Conservation (phyloP, 2,797 vertebrate species). For the Chelidonichthys spinosus region DNA sequence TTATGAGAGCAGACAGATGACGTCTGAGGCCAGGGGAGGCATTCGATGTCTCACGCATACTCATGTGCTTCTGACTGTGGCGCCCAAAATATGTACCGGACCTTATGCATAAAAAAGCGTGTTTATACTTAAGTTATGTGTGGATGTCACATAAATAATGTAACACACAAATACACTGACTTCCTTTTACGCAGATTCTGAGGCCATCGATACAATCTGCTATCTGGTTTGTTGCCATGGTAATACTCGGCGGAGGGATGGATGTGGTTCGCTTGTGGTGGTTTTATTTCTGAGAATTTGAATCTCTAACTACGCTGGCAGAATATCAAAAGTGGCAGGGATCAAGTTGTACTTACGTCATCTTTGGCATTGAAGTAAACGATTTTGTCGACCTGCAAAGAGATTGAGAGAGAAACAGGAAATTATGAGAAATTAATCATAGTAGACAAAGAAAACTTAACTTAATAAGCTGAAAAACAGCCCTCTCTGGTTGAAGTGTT, state of each 20-base stretch:
- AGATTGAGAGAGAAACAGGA: conserved; percentile 50
- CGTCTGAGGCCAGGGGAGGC: conserved; percentile 53
- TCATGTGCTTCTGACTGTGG: conserved; percentile 9
- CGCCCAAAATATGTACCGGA: conserved; percentile 49
- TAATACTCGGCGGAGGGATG: conserved; percentile 11
- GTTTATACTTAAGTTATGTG: background rate
- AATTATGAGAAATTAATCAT: conserved; percentile 3
- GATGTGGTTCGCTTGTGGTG: background rate
- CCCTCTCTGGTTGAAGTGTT: background rate
- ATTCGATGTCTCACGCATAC: conserved; percentile 22
- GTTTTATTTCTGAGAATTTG: conserved; percentile 9
- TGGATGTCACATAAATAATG: background rate
- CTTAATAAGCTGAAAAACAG: background rate
- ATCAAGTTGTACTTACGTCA: conserved; percentile 77
- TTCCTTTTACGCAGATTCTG: conserved; percentile 11
- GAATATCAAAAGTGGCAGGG: background rate
- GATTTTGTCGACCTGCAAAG: conserved; percentile 86
- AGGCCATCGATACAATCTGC: conserved; percentile 22
- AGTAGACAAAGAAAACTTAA: conserved; percentile 2
- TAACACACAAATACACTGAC: background rate
- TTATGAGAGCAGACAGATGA: conserved; percentile 72
- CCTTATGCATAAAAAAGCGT: conserved; percentile 51
- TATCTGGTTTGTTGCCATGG: conserved; percentile 23
- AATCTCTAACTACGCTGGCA: background rate
- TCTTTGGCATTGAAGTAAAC: conserved; percentile 95